A percentile compares a stretch with the other conserved stretches of the same genome.
These are phyloP conservation scores for Nemoura dubitans DNA, from an alignment of 2,888 invertebrate genomes.

Conservation along the genomic window DNA sequence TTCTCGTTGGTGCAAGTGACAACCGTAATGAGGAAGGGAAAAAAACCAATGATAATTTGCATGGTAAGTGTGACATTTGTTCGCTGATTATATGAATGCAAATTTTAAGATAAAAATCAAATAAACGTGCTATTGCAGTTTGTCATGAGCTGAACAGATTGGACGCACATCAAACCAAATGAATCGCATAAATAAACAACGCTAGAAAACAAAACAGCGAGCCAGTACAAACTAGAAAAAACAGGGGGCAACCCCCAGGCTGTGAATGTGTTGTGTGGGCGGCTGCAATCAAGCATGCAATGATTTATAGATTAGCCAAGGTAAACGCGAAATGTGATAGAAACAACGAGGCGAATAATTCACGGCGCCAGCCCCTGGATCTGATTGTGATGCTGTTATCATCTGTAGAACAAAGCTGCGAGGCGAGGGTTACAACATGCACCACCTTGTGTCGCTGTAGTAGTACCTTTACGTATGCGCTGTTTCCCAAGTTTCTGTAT, in stretches of 20 bases:
- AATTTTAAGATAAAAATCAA: conserved; percentile 7
- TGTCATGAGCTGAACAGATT: neutral
- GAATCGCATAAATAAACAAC: conserved; percentile 7
- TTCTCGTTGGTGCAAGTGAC: neutral
- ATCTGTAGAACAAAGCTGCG: neutral
- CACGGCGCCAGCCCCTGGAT: neutral
- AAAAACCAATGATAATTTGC: conserved; percentile 8
- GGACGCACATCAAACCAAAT: neutral
- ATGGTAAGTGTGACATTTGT: neutral
- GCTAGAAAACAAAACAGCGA: neutral
- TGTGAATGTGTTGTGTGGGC: neutral
- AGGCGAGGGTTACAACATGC: neutral
- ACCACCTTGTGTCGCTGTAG: neutral
- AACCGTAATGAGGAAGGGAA: neutral
- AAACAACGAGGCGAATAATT: conserved; percentile 22
- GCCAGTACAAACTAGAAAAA: neutral
- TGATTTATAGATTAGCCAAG: conserved; percentile 24
- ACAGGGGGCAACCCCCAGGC: neutral
- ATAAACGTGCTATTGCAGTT: neutral
- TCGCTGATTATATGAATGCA: neutral
- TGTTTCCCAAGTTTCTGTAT: neutral
- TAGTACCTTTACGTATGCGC: too few relatives aligned
- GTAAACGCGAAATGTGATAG: neutral
- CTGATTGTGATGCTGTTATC: neutral
- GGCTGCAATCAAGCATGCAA: neutral